Base-by-base conservation (phyloP, 53 echinoderm and acorn worm genomes). In the Astropecten irregularis region DNA sequence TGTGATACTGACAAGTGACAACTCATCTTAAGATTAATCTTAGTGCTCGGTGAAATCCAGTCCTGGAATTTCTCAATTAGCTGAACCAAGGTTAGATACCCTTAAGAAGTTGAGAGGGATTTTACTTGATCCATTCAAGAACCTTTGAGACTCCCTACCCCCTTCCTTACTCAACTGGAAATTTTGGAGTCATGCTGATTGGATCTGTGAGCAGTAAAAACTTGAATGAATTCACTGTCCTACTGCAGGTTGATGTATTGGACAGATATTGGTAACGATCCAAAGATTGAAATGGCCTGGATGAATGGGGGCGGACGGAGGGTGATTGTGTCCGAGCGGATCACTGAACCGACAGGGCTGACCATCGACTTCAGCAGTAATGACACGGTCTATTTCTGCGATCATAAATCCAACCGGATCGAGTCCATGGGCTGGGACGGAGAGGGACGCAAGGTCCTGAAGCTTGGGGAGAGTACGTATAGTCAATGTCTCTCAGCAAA, bases 321-420 rank as follows among this genome's bases (percentile, higher is more conserved):
- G 14, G 58, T 79, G 38, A 35, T 99, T 4, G 95, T 90, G n/a
- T 13, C 33, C 0, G 82, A 71, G 16, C 40, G 83, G 1, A 82
- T 90, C 31, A 49, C 49, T 7, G 28, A 65, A 7, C 90, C 90
- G 0, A 90, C 90, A 1, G 90, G 90, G 18, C 38, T 90, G 37
- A 82, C 82, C 6, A 90, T 90, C 51, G 90, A 90, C 72, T 90
- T 90, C 73, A 74, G 82, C 42, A 86, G 73, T 33, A 29, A 81
- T 8, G 86, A 67, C 52, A 61, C 54, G 11, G 71, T 90, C 21
- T 90, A 90, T 51, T 90, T 86, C 70, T 90, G 90, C 55, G 90
- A 90, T 53, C 46, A 27, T 26, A 86, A 86, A 36, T 67, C 64
- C 4, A 86, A 73, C 36, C 34, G 51, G 51, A 86, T 90, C 61